Evolutionary conservation across 2,113 vertebrate genomes (phyloP).

Genomic region (Coregonus clupeaformis): DNA sequence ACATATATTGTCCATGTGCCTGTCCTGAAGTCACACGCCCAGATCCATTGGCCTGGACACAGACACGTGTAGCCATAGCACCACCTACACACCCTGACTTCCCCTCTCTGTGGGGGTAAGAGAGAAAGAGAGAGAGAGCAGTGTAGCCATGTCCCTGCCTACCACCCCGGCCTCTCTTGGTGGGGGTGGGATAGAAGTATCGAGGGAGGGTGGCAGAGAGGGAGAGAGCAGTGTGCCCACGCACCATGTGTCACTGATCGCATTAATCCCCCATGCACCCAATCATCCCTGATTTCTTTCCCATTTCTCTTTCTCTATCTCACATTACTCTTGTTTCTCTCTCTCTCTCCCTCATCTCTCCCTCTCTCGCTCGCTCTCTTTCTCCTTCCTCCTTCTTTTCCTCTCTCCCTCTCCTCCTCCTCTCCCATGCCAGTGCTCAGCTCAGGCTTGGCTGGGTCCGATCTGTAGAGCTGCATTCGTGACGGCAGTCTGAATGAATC

Average conservation of each 20-base stretch:
- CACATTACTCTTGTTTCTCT: neutral
- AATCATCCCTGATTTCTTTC: neutral
- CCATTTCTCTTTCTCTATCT: neutral
- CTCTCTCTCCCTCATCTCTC: neutral
- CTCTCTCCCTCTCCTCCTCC: slow-evolving; percentile 10
- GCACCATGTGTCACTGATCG: too few relatives aligned
- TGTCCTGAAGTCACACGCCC: neutral
- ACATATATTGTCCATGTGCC: neutral
- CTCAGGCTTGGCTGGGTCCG: slow-evolving; percentile 25
- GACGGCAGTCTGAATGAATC: slow-evolving; percentile 63
- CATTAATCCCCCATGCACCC: neutral
- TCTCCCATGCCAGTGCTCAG: neutral
- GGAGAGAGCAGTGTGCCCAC: neutral
- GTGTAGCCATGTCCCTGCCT: too few relatives aligned
- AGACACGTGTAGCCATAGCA: too few relatives aligned
- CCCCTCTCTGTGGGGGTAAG: too few relatives aligned
- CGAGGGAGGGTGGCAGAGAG: neutral
- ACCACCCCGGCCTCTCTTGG: too few relatives aligned
- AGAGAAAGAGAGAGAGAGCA: too few relatives aligned
- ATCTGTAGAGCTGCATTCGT: slow-evolving; percentile 53
- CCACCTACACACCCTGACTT: too few relatives aligned
- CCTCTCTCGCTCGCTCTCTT: neutral
- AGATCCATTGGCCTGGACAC: too few relatives aligned
- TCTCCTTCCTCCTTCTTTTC: slow-evolving; percentile 19
- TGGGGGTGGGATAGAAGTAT: neutral